Evolutionary conservation across 2,888 invertebrate species (phyloP), one percentile per base, ranked within the genome.

Genomic region (Caenorhabditis sulstoni): DNA sequence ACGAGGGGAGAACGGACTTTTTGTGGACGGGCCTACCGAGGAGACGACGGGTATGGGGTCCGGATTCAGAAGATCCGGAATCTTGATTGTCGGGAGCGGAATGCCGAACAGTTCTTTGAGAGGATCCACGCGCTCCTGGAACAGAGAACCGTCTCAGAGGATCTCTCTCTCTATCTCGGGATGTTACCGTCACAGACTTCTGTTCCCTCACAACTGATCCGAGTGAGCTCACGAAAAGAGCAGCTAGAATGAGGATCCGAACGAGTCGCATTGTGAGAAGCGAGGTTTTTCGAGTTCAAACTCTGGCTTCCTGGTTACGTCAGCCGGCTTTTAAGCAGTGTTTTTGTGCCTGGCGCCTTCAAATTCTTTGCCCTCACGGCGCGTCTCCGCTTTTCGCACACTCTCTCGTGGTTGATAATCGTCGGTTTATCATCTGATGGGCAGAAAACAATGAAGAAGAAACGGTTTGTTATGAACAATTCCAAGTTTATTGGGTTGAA

Each of bases 361-460:
- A 41, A 47, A 68, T 68, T 59, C 59, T 68, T 68, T 61, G 68
- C 68, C 59, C 59, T 68, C 35, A 7, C 14, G 52, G 23, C 41
- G 29, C 18, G 39, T 53, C 44, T 64, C 52, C 11, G 14, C 9
- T n/a, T 11, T 23, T 5, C 9, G 22, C 47, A 14, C 20, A 37
- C 18, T 61, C 20, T 61, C n/a, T 61, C 49, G 35, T 16, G 37
- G 29, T 11, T 53, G 20, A 61, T 68, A 71, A 62, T 55, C 62
- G 7, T 3, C 7, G 45, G 61, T 53, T 55, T 70, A 62, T 57
- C 53, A 71, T 14, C 16, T 2, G 4, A 22, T 61, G 50, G 14
- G 18, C 16, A 61, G 16, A 55, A 62, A 62, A 62, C 55, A 53
- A 62, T n/a, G n/a, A 55, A 47, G n/a, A 47, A 55, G 45, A 39